A percentile compares a stretch with the other conserved stretches of the same genome.
phyloP scores from a whole-genome alignment of 2,888 invertebrate species.

The Galerucella calmariensis region DNA sequence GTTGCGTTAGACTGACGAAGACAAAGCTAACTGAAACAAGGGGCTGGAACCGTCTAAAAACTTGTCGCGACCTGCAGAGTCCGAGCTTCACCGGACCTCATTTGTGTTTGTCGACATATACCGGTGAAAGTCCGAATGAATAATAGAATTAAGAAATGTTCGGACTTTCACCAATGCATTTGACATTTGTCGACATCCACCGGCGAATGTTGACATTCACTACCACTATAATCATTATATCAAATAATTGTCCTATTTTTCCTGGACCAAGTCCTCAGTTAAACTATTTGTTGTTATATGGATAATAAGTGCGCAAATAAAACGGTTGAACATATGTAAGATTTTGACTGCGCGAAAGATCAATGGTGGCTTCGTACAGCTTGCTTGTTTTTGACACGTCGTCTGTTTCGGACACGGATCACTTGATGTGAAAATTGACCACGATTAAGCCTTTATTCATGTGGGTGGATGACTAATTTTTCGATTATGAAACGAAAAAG shows the following conservation, averaged over 20 bases:
- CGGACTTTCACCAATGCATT: too few species aligned
- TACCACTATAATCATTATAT: too few species aligned
- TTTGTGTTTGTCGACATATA: too few species aligned
- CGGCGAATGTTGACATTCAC: too few species aligned
- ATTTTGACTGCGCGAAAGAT: constrained; percentile 44
- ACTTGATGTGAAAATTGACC: constrained; percentile 37
- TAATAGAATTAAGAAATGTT: too few species aligned
- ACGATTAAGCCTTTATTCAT: constrained; percentile 35
- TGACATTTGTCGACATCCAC: too few species aligned
- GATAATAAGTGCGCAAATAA: constrained; percentile 22
- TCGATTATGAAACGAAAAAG: constrained; percentile 24
- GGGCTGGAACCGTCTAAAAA: too few species aligned
- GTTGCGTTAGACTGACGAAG: too few species aligned
- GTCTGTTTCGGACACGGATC: constrained; percentile 35
- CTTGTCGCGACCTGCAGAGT: too few species aligned
- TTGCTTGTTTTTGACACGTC: constrained; percentile 39
- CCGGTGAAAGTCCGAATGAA: too few species aligned
- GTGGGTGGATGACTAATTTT: constrained; percentile 36
- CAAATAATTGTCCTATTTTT: not conserved
- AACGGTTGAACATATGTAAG: constrained; percentile 46
- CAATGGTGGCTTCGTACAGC: constrained; percentile 39
- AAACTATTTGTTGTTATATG: constrained; percentile 24
- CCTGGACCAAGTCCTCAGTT: constrained; percentile 22
- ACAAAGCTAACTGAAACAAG: too few species aligned
- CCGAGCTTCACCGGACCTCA: too few species aligned